Percentiles rank a stretch among this genome's conserved stretches.
Conservation (phyloP, 2,888 invertebrate species). For the Panorpa germanica region DNA sequence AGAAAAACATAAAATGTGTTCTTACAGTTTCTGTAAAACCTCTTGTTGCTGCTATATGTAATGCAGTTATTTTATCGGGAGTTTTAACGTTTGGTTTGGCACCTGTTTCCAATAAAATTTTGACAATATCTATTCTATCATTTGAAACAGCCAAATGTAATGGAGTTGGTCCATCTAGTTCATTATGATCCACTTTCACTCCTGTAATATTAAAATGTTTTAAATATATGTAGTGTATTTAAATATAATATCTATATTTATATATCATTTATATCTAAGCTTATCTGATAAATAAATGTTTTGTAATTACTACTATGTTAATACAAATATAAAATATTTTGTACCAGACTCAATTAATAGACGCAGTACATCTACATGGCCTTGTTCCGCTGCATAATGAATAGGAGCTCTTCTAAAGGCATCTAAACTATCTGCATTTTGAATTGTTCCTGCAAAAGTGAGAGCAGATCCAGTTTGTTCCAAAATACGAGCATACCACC, state of each 20-base stretch:
- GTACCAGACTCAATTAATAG: slow-evolving; percentile 40
- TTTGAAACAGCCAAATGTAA: slow-evolving; percentile 44
- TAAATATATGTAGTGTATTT: slow-evolving; percentile 4
- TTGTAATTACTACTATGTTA: slow-evolving; percentile 10
- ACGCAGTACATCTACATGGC: slow-evolving; percentile 37
- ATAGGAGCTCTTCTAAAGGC: slow-evolving; percentile 35
- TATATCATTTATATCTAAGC: background rate
- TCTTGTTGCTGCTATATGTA: slow-evolving; percentile 40
- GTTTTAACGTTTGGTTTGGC: slow-evolving; percentile 39
- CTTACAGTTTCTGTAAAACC: slow-evolving; percentile 32
- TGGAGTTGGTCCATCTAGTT: slow-evolving; percentile 43
- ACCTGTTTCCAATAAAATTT: slow-evolving; percentile 32
- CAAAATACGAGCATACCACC: slow-evolving; percentile 57
- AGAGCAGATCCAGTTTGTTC: slow-evolving; percentile 41
- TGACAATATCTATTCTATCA: slow-evolving; percentile 35
- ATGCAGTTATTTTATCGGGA: slow-evolving; percentile 33
- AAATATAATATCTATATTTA: background rate
- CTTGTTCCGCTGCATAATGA: slow-evolving; percentile 54
- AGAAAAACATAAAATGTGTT: slow-evolving; percentile 5
- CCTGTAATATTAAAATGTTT: slow-evolving; percentile 22
- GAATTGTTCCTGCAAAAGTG: slow-evolving; percentile 23
- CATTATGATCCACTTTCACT: slow-evolving; percentile 41
- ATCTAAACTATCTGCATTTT: slow-evolving; percentile 21
- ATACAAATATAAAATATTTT: slow-evolving; percentile 12
- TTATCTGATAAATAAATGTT: background rate